Evolutionary conservation across 2,797 vertebrate species (phyloP).

Genomic region (Myotis vivesi): DNA sequence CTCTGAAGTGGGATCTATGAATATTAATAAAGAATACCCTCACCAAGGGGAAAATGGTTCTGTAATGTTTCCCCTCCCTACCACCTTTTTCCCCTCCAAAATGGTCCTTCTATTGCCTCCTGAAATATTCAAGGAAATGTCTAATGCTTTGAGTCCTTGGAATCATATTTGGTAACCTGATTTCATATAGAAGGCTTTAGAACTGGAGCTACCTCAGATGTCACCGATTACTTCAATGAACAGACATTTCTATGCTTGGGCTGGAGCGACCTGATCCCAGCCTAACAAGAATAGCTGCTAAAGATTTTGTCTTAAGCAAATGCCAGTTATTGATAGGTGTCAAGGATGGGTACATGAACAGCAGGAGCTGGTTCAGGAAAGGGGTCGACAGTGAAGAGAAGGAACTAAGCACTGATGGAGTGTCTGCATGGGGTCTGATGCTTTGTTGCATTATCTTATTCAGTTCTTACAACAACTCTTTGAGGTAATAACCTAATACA

Average conservation of each 20-base stretch:
- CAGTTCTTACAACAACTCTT: background rate
- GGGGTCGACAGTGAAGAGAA: background rate
- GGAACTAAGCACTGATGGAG: background rate
- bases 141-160: background rate
- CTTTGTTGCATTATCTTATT: background rate
- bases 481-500: background rate
- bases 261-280: background rate
- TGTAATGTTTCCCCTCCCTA: background rate
- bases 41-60: background rate
- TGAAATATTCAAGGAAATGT: background rate
- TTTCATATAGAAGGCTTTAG: background rate
- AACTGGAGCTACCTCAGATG: background rate
- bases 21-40: slow-evolving; percentile 40
- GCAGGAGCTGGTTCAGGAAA: background rate
- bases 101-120: background rate
- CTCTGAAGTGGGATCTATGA: background rate
- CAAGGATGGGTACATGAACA: background rate
- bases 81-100: rapidly evolving
- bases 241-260: background rate
- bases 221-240: background rate
- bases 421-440: background rate
- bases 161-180: background rate
- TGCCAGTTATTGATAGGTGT: background rate
- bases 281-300: background rate
- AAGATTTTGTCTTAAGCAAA: background rate